Evolutionary conservation across 2,113 vertebrate species (phyloP).

Genomic region (Pithys albifrons): DNA sequence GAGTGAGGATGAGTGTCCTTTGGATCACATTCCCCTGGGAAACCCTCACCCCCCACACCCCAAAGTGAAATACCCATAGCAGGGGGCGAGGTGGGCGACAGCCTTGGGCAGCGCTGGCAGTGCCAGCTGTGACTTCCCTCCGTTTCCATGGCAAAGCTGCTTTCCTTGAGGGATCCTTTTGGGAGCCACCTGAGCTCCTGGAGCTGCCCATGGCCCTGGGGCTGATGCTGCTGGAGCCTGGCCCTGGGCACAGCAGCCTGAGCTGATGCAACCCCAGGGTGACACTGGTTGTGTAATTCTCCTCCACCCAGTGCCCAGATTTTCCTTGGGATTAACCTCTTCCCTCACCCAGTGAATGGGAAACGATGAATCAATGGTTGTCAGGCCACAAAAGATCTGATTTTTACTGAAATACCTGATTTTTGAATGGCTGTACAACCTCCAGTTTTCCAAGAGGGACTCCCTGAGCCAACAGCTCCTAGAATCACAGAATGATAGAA

Average conservation of each 20-base stretch:
- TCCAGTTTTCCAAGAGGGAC: background rate
- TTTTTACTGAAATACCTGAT: background rate
- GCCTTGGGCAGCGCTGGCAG: background rate
- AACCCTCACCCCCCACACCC: background rate
- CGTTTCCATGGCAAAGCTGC: background rate
- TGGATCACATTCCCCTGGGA: background rate
- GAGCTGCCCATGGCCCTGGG: fast-evolving
- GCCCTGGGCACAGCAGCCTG: background rate
- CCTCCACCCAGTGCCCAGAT: background rate
- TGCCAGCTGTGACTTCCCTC: background rate
- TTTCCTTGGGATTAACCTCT: background rate
- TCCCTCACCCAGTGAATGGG: background rate
- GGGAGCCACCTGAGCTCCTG: background rate
- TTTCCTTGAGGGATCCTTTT: fast-evolving
- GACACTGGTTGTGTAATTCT: background rate
- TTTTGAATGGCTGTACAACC: background rate
- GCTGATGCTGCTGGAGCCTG: background rate
- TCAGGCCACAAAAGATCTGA: background rate
- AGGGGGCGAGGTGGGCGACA: fast-evolving
- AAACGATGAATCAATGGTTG: background rate
- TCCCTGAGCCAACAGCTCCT: background rate
- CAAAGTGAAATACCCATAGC: background rate
- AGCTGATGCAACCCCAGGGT: background rate
- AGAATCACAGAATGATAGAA: too few species aligned
- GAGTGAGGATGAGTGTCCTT: background rate